Base-by-base conservation (phyloP, 2,888 invertebrate species). In the Cacoxenus indagator region DNA sequence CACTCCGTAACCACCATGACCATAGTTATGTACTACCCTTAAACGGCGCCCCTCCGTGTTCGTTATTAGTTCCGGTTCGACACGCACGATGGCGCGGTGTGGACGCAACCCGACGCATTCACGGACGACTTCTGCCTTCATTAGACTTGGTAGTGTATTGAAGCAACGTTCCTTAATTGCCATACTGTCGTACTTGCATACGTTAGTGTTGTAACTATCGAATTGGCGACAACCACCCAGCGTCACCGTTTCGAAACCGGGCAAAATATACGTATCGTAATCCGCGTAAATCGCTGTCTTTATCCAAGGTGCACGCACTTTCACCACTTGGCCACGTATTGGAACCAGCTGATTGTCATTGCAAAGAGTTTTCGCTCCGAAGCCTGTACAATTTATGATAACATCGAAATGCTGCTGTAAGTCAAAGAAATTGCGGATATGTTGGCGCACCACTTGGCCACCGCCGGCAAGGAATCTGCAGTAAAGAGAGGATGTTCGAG, bases 1-100 rank as follows among this genome's bases (percentile, higher is more conserved):
- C 0, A 98, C 94, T 0, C 98, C 98, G 85, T 97, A 96, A 0
- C 96, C 97, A 0, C 97, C 97, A 85, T 98, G 98, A 0, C 98
- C 98, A 85, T 98, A 98, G 87, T 97, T 96, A 86, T 98, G 98
- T 5, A 98, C 93, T 37, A 97, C 90, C 90, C 92, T 90, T 0
- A 89, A 72, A 73, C 86, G 89, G 74, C 89, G 85, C 1, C 90
- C 91, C 22, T 77, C 74, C 11, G 86, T 73, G 62, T 76, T 81
- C 0, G 74, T 81, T 0, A 89, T 65, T 3, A 89, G 14, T 83
- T 95, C 94, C 0, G 90, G 88, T 81, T 95, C 95, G 73, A 96
- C 92, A 77, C 96, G 89, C 24, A 93, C 85, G 48, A 91, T 90
- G 80, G 90, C 89, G 64, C 97, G 90, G 84, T 96, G 93, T 0